A percentile compares a stretch with the other conserved stretches of the same genome.
phyloP scores from a whole-genome alignment of 2,888 invertebrate genomes.

The Melieria crassipennis region DNA sequence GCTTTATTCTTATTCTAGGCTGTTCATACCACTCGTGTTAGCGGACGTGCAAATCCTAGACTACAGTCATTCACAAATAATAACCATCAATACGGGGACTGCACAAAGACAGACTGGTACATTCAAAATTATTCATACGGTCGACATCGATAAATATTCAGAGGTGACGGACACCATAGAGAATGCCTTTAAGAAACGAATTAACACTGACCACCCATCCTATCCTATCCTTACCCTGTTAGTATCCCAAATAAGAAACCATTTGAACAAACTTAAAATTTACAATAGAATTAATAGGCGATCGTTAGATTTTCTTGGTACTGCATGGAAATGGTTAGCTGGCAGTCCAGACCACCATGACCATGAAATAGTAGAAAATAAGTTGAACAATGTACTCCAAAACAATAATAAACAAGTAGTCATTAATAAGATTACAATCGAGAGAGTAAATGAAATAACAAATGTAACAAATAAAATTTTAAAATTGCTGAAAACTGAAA shows the following conservation, averaged over 20 bases:
- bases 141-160: constrained; percentile 8
- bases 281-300: not conserved
- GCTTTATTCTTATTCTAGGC: no score
- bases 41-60: constrained; percentile 7
- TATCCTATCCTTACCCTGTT: not conserved
- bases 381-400: constrained; percentile 3
- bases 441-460: constrained; percentile 22
- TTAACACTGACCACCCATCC: not conserved
- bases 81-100: not conserved
- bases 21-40: not conserved
- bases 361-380: constrained; percentile 6
- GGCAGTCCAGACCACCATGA: constrained; percentile 5
- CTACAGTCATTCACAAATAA: constrained; percentile 8
- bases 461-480: constrained; percentile 12
- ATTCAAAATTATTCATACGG: constrained; percentile 11
- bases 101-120: not conserved
- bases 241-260: not conserved
- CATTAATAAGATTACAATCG: constrained; percentile 35
- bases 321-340: constrained; percentile 1
- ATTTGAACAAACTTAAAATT: not conserved
- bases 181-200: not conserved
- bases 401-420: not conserved
- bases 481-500: constrained; percentile 13
- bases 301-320: not conserved
- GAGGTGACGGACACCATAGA: not conserved